Evolutionary conservation across 1,140 invertebrate species (phyloP).

Genomic region (Tetragonula clypearis): DNA sequence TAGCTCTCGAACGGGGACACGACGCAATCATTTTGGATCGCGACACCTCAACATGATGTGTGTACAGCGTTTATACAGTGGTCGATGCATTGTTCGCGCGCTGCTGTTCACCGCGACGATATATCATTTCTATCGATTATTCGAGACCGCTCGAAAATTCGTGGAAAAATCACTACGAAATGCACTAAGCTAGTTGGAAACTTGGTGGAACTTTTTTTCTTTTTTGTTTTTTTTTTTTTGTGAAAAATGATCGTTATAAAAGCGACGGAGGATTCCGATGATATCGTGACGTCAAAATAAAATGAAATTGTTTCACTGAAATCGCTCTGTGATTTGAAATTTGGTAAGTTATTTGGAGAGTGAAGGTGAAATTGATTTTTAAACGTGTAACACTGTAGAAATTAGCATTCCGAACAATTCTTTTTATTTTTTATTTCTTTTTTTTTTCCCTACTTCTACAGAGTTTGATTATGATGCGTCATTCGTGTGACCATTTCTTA

Average conservation of each 20-base stretch:
- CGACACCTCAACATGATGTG: conserved; percentile 41
- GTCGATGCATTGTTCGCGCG: conserved; percentile 19
- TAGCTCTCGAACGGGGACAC: conserved; percentile 12
- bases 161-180: not conserved
- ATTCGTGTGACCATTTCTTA: no score
- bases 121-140: conserved; percentile 43
- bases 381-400: no score
- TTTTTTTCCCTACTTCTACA: no score
- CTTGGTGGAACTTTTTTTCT: not conserved
- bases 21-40: conserved; percentile 30
- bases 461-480: no score
- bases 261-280: no score
- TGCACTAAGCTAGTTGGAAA: not conserved
- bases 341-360: no score
- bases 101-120: conserved; percentile 16
- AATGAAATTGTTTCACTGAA: no score
- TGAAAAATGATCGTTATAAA: not conserved
- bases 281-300: not conserved
- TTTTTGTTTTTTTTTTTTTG: not conserved
- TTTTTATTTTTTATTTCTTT: no score
- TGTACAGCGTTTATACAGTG: conserved; percentile 41
- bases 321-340: no score
- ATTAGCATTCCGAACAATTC: no score
- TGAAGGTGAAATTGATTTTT: no score
- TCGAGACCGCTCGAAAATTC: conserved; percentile 14